These are phyloP conservation scores for Macrobrachium rosenbergii DNA, from an alignment of 1,140 invertebrate genomes.

Conservation along the genomic window DNA sequence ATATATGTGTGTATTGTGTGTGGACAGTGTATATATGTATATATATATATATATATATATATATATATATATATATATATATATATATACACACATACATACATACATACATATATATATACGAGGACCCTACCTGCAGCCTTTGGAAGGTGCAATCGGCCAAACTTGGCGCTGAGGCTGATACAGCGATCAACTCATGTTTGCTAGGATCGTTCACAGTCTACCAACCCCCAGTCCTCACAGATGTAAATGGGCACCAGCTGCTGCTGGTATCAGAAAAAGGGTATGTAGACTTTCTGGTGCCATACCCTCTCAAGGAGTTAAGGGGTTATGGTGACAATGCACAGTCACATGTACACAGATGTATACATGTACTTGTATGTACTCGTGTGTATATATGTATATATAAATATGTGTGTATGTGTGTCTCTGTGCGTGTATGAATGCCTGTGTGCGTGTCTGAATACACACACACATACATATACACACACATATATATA, in stretches of 20 bases:
- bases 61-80: slow-evolving; percentile 19
- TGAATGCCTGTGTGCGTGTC: neutral
- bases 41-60: slow-evolving; percentile 19
- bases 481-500: slow-evolving; percentile 6
- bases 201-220: too few relatives aligned
- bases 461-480: neutral
- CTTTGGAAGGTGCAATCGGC: too few relatives aligned
- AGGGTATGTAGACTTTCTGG: too few relatives aligned
- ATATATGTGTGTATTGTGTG: too few relatives aligned
- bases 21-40: too few relatives aligned
- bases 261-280: too few relatives aligned
- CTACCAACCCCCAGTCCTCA: too few relatives aligned
- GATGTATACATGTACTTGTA: neutral
- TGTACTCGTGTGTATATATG: neutral
- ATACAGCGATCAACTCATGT: neutral
- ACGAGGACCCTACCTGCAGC: too few relatives aligned
- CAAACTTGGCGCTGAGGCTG: too few relatives aligned
- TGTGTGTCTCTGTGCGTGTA: neutral
- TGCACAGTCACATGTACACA: neutral
- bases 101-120: neutral
- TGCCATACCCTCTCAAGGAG: too few relatives aligned
- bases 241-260: too few relatives aligned
- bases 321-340: too few relatives aligned
- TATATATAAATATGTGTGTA: slow-evolving; percentile 4
- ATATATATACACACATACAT: neutral